Evolutionary conservation across 92 coral and sea anemone genomes (phyloP).

Genomic region (Actinostola sp.): DNA sequence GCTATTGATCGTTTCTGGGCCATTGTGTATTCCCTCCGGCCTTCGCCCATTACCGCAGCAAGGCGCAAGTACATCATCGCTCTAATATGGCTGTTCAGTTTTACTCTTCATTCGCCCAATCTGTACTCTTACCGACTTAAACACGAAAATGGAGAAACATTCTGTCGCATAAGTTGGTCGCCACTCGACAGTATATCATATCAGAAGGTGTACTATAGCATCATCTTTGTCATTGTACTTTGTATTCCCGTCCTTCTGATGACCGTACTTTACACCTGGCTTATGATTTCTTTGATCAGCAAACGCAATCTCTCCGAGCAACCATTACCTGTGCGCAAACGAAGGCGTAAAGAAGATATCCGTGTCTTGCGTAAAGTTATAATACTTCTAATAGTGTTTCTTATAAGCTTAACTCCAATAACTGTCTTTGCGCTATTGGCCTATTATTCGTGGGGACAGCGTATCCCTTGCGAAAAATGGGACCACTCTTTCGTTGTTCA

Average conservation of each 20-base stretch:
- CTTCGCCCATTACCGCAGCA: constrained; percentile 20
- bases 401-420: constrained; percentile 33
- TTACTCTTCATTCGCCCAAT: constrained; percentile 26
- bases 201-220: constrained; percentile 3
- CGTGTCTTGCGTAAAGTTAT: constrained; percentile 35
- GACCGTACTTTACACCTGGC: constrained; percentile 32
- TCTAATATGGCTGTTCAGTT: constrained; percentile 32
- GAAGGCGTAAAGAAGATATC: constrained; percentile 35
- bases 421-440: constrained; percentile 17
- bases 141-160: neutral
- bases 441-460: neutral
- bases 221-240: constrained; percentile 25
- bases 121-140: constrained; percentile 27
- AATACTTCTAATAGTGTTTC: constrained; percentile 36
- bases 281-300: constrained; percentile 22
- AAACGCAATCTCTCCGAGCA: constrained; percentile 2
- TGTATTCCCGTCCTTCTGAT: constrained; percentile 31
- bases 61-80: constrained; percentile 26
- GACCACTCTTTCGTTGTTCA: constrained; percentile 6
- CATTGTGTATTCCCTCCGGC: constrained; percentile 36
- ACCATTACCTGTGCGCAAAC: constrained; percentile 11
- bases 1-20: constrained; percentile 48
- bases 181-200: constrained; percentile 21
- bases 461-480: constrained; percentile 8
- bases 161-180: constrained; percentile 19